phyloP scores from a whole-genome alignment of 2,888 invertebrate species.

The Hypsopygia costalis region DNA sequence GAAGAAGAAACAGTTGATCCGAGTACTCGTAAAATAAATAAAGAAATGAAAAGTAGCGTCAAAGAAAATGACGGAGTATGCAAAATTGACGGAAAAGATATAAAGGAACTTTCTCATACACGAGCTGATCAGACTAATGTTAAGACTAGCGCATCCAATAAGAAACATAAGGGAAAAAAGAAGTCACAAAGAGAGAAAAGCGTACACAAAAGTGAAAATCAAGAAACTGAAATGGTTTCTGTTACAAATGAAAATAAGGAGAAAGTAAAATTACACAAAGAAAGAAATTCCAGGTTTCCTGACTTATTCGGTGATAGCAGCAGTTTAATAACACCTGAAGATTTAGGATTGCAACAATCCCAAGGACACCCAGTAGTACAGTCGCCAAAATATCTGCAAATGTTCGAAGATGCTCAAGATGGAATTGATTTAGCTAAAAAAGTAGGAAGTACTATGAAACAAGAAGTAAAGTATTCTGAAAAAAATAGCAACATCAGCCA shows the following conservation, averaged over 20 bases:
- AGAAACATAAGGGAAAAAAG: conserved; percentile 22
- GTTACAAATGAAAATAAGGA: conserved; percentile 30
- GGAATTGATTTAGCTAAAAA: conserved; percentile 38
- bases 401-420: conserved; percentile 60
- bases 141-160: conserved; percentile 11
- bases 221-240: conserved; percentile 7
- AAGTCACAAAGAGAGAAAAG: conserved; percentile 21
- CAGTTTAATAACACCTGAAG: conserved; percentile 68
- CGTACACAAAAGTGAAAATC: background rate
- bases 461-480: background rate
- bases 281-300: conserved; percentile 43
- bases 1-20: conserved; percentile 2
- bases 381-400: conserved; percentile 32
- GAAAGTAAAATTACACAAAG: conserved; percentile 23
- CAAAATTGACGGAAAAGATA: conserved; percentile 9
- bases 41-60: background rate
- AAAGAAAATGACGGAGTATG: conserved; percentile 10
- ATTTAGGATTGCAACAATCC: conserved; percentile 45
- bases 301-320: conserved; percentile 67
- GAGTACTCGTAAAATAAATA: background rate
- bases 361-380: conserved; percentile 15
- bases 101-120: background rate
- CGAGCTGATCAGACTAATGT: conserved; percentile 7
- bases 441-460: conserved; percentile 8
- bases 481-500: conserved; percentile 5